These are phyloP conservation scores for Xenus cinereus DNA, from an alignment of 2,113 vertebrate genomes.

Conservation along the genomic window DNA sequence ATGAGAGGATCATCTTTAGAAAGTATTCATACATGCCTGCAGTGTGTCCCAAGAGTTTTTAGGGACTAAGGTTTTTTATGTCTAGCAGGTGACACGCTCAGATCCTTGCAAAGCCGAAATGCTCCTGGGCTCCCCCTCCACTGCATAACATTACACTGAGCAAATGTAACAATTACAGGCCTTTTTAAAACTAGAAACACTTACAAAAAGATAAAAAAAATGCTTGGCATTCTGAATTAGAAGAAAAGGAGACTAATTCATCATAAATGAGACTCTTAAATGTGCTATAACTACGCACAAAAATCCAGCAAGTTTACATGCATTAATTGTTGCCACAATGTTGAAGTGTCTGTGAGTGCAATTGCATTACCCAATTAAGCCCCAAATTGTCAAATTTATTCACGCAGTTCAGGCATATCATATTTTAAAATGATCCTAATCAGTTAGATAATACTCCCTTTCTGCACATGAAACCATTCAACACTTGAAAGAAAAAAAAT, in stretches of 20 bases:
- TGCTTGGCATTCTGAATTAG: background rate
- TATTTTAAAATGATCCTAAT: constrained; percentile 1
- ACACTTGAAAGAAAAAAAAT: background rate
- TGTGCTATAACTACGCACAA: background rate
- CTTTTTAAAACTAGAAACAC: background rate
- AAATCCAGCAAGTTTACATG: constrained; percentile 9
- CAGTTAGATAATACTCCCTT: constrained; percentile 12
- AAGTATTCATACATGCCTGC: background rate
- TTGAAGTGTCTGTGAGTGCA: constrained; percentile 7
- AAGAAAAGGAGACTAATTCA: background rate
- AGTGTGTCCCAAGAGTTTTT: background rate
- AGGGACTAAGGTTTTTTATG: background rate
- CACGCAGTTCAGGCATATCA: background rate
- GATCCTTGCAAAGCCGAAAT: background rate
- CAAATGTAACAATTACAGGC: background rate
- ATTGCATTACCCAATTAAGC: constrained; percentile 24
- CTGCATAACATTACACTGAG: background rate
- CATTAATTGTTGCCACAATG: constrained; percentile 17
- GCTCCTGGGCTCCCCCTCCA: background rate
- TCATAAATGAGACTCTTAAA: constrained; percentile 26
- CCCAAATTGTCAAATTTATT: constrained; percentile 7
- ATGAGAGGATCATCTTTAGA: background rate
- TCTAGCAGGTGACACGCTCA: background rate
- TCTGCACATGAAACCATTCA: background rate
- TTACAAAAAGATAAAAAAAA: background rate